Base-by-base conservation (phyloP, 37 sponge, comb jelly and placozoan species). In the Spongia lamella region DNA sequence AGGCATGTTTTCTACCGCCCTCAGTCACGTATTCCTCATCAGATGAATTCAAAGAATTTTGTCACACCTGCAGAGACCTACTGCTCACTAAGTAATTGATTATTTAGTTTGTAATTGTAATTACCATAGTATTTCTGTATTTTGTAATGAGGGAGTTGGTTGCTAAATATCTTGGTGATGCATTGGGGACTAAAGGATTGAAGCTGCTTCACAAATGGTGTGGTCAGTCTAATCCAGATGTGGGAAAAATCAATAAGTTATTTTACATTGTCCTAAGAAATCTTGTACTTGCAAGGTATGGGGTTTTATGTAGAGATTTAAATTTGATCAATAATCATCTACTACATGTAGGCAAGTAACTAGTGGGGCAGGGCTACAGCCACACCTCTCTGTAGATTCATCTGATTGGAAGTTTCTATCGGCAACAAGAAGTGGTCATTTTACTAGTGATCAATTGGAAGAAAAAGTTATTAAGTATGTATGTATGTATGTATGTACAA, bases 141-240 rank as follows among this genome's bases (percentile, higher is more conserved):
- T 13, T 43, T 9, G 9, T 43, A 13, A 21, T 16, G 2, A 34
- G 70, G 20, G 70, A 69, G 6, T 31, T 69, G 25, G 70, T 69
- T 34, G 50, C 27, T 17, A 69, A 69, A 14, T 69, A 69, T 69
- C 26, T 69, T 24, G 29, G 70, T 37, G 70, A 69, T 37, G 70
- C 70, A 3, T 38, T 49, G 43, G 70, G 70, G 11, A 38, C 30
- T 49, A 49, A 37, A 21, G 70, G 70, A 39, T 7, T 69, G 40
- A 69, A 38, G 30, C 7, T 50, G 22, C 53, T 69, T 17, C 26
- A 21, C 27, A 49, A 69, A 38, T 38, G 43, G 70, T 7, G 7
- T 16, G 22, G 24, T 5, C 70, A 69, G 50, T 27, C n/a, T 5
- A 38, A 13, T 2, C 70, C 70, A 24, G 50, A 69, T 69, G 7